phyloP scores from a whole-genome alignment of 2,797 vertebrate genomes.

The Danio jaintianensis region DNA sequence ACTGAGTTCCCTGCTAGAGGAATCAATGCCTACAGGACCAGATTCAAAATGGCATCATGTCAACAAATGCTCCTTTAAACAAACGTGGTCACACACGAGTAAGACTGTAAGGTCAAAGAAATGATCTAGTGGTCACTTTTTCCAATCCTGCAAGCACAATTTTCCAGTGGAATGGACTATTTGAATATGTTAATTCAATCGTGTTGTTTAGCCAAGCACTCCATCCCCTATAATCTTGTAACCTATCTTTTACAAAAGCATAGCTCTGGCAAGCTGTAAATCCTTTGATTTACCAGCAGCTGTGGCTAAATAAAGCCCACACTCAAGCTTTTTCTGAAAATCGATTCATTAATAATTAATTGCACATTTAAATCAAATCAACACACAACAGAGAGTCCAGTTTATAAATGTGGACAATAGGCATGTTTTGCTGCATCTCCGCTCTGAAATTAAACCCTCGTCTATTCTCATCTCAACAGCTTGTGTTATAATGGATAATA shows the following conservation, averaged over 20 bases:
- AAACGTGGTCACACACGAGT: constrained; percentile 8
- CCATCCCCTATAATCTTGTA: constrained; percentile 5
- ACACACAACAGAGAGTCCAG: constrained; percentile 18
- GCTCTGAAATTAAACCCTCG: constrained; percentile 2
- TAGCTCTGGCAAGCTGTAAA: background rate
- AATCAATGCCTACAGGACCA: background rate
- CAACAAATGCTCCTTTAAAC: constrained; percentile 5
- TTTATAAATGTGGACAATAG: constrained; percentile 37
- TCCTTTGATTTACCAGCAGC: constrained; percentile 29
- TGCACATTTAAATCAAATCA: constrained; percentile 42
- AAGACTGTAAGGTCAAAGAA: constrained; percentile 17
- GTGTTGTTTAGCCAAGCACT: constrained; percentile 3
- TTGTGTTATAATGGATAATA: constrained; percentile 49
- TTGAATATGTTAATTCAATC: background rate
- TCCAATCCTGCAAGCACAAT: background rate
- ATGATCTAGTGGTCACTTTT: background rate
- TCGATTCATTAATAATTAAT: constrained; percentile 61
- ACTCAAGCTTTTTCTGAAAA: constrained; percentile 43
- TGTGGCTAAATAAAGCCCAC: constrained; percentile 1
- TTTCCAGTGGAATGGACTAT: constrained; percentile 6
- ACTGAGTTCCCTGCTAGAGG: constrained; percentile 4
- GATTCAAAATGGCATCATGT: background rate
- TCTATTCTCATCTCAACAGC: constrained; percentile 29
- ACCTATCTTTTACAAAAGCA: background rate
- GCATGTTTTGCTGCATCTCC: background rate